Evolutionary conservation across 2,113 vertebrate genomes (phyloP).

Genomic region (Macaca fascicularis): T2T-MFA8v1.1 NC_088385.1:69531501-69532000

Average conservation of each 20-base stretch:
- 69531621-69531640: not conserved
- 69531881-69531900: conserved; percentile 1
- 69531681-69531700: not conserved
- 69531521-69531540: conserved; percentile 2
- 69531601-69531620: not conserved
- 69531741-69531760: not conserved
- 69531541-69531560: not conserved
- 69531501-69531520: not conserved
- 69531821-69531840: not conserved
- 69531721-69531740: not conserved
- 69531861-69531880: not conserved
- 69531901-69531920: conserved; percentile 1
- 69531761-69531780: not conserved
- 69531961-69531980: conserved; percentile 3
- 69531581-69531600: not conserved
- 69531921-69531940: not conserved
- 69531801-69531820: not conserved
- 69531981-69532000: not conserved
- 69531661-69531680: not conserved
- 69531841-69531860: not conserved
- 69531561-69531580: not conserved
- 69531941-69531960: not conserved
- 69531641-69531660: not conserved
- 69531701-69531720: not conserved
- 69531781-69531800: not conserved